Percentiles rank a stretch among this genome's conserved stretches.
Conservation (phyloP, 2,888 invertebrate genomes). For the Sympetrum striolatum region DNA sequence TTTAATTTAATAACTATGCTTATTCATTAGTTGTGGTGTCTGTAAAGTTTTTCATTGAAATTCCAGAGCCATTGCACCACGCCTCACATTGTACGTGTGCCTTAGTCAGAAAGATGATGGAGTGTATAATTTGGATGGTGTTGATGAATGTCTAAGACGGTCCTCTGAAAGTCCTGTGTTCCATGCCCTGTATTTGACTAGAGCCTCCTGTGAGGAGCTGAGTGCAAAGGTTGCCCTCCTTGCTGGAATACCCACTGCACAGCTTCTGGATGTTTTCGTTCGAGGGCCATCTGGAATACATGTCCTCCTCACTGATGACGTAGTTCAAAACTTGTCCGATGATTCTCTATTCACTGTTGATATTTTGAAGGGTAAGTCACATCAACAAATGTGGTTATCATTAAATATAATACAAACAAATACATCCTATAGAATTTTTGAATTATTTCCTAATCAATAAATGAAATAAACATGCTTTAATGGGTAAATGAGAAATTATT, state of each 20-base stretch:
- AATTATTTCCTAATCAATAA: not conserved
- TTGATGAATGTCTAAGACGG: constrained; percentile 46
- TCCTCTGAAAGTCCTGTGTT: constrained; percentile 63
- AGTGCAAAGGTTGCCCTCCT: constrained; percentile 69
- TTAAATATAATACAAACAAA: not conserved
- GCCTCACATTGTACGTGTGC: constrained; percentile 84
- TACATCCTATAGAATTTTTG: not conserved
- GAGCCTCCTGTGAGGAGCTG: constrained; percentile 71
- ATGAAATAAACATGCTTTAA: not conserved
- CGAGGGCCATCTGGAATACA: constrained; percentile 86
- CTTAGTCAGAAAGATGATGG: constrained; percentile 53
- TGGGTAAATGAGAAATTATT: not conserved
- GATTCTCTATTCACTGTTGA: constrained; percentile 75
- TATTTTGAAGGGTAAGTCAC: constrained; percentile 61
- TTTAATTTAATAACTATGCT: not conserved
- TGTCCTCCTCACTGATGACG: constrained; percentile 83
- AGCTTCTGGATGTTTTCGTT: constrained; percentile 70
- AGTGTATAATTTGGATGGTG: constrained; percentile 59
- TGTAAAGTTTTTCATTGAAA: constrained; percentile 30
- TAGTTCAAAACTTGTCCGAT: constrained; percentile 83
- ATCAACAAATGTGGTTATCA: not conserved
- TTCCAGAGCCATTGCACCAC: constrained; percentile 72
- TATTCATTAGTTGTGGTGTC: not conserved
- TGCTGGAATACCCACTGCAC: constrained; percentile 60
- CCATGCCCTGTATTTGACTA: constrained; percentile 81